Base-by-base conservation (phyloP, 2,888 invertebrate genomes). In the Gibbula magus region DNA sequence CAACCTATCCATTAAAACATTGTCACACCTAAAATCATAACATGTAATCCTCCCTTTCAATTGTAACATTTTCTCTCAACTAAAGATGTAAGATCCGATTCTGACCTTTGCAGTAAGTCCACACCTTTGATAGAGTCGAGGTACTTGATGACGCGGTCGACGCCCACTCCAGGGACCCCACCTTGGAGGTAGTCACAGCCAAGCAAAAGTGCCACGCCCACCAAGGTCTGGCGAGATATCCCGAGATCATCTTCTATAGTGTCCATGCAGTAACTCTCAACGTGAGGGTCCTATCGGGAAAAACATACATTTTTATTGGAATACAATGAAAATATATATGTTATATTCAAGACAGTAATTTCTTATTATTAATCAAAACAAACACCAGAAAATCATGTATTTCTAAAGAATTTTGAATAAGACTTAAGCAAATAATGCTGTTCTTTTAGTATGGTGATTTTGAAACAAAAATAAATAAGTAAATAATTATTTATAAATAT, bases 131-230 rank as follows among this genome's bases (percentile, higher is more conserved):
- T 79, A 7, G 85, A 78, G n/a, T 84, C 83, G 79, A 92, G 78
- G 56, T 93, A 85, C 85, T 96, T 95, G 2, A 96, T 89, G 7
- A 95, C 96, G 1, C 95, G 88, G 83, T 97, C 96, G 83, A 95
- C 95, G 0, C 98, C 98, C 75, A 96, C 94, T 0, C 96, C 96
- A 53, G 94, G 94, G 83, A 98, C 93, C 87, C 98, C 96, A 78
- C 91, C 89, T 7, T 94, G 94, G 67, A 95, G 95, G 91, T 97
- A 98, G 93, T 98, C 98, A 91, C 97, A 97, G 0, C 98, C 98
- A 86, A 97, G 96, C 0, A 98, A 93, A 45, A 98, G 92, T 7
- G 97, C 97, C 89, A 98, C 93, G 0, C 96, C 96, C 81, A 98
- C 95, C 92, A 98, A 95, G 92, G 97, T 96, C 85, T 96, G 95